A percentile compares a stretch with the other conserved stretches of the same genome.
Evolutionary conservation across 2,113 vertebrate species (phyloP).

Genomic region (Condylura cristata): DNA sequence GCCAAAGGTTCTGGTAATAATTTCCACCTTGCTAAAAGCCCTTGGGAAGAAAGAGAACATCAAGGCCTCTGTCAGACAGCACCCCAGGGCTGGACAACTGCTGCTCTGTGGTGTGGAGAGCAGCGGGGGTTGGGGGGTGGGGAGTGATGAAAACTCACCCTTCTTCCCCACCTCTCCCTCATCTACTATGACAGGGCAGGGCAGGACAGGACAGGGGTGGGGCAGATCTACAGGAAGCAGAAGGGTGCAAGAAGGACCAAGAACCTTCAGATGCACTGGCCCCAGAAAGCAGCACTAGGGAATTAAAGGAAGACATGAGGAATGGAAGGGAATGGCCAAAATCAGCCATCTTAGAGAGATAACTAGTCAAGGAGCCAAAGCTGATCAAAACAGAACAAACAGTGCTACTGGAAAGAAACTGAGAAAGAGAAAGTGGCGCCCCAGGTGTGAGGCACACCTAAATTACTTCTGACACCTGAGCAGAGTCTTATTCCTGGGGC

Average conservation of each 20-base stretch:
- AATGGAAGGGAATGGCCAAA: neutral
- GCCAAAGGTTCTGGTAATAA: neutral
- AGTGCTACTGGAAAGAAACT: neutral
- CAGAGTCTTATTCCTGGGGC: neutral
- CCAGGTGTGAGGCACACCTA: neutral
- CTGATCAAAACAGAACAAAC: neutral
- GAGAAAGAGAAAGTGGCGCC: neutral
- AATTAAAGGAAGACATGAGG: neutral
- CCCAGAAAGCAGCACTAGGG: neutral
- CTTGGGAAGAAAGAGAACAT: slow-evolving; percentile 7
- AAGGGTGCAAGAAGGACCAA: neutral
- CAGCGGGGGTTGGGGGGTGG: neutral
- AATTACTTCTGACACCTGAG: neutral
- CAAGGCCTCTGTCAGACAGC: neutral
- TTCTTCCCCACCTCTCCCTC: neutral
- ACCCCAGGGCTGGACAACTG: neutral
- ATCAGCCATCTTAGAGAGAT: neutral
- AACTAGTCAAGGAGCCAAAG: neutral
- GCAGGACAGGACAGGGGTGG: neutral
- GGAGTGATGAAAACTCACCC: neutral
- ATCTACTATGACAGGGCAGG: neutral
- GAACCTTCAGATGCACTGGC: neutral
- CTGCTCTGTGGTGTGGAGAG: neutral
- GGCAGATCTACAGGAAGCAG: neutral
- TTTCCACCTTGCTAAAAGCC: neutral